Evolutionary conservation across 2,888 invertebrate species (phyloP).

Genomic region (Penaeus monodon): DNA sequence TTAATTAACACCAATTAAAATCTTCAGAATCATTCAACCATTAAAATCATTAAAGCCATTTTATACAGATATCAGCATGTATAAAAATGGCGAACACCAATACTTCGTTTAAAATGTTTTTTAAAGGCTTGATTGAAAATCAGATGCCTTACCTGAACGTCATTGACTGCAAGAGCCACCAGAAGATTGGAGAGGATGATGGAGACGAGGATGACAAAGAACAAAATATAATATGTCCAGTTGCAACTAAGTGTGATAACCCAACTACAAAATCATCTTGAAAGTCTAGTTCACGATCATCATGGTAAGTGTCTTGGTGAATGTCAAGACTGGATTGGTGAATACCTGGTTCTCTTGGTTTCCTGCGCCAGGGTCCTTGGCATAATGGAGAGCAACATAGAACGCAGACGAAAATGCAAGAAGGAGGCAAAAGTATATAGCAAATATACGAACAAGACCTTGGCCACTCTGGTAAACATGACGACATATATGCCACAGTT

Average conservation of each 20-base stretch:
- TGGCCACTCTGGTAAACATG: slow-evolving; percentile 76
- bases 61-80: no score
- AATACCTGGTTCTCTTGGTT: slow-evolving; percentile 10
- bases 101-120: no score
- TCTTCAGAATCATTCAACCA: no score
- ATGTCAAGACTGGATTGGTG: slow-evolving; percentile 73
- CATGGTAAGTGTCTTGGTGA: slow-evolving; percentile 76
- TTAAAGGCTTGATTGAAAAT: not conserved
- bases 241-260: slow-evolving; percentile 49
- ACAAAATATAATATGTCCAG: slow-evolving; percentile 73
- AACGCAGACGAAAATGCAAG: slow-evolving; percentile 75
- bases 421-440: slow-evolving; percentile 73
- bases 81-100: no score
- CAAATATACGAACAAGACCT: slow-evolving; percentile 73
- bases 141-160: slow-evolving; percentile 70
- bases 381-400: slow-evolving; percentile 74
- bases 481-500: slow-evolving; percentile 76
- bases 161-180: slow-evolving; percentile 76
- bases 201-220: slow-evolving; percentile 74
- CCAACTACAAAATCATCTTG: slow-evolving; percentile 71
- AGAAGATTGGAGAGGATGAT: slow-evolving; percentile 77
- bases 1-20: not conserved
- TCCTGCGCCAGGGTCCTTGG: not conserved
- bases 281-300: slow-evolving; percentile 77
- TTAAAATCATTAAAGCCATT: no score